These are phyloP conservation scores for Hyalella azteca DNA, from an alignment of 2,888 invertebrate genomes.

Conservation along the genomic window DNA sequence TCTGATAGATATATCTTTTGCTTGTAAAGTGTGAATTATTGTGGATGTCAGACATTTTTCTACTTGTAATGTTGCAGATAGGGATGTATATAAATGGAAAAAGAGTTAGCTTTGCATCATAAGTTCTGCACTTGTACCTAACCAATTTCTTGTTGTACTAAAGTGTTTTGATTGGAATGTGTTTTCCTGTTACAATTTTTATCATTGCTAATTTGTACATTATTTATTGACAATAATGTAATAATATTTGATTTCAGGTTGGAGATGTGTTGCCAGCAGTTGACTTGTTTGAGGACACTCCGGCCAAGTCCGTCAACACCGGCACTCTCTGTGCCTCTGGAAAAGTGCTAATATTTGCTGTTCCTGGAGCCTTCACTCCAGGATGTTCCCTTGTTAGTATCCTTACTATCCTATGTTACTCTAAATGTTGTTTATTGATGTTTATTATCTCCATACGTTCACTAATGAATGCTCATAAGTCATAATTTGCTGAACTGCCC, in stretches of 20 bases:
- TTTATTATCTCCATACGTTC: no score
- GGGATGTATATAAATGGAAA: no score
- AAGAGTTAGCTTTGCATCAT: no score
- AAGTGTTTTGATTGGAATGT: background rate
- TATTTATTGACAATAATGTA: background rate
- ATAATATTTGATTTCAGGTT: slow-evolving; percentile 68
- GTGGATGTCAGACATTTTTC: background rate
- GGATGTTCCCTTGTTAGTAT: slow-evolving; percentile 79
- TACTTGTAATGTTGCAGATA: no score
- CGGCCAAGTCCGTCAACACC: slow-evolving; percentile 84
- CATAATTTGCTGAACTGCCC: no score
- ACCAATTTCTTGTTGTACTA: no score
- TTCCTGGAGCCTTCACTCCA: slow-evolving; percentile 94
- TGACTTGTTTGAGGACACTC: slow-evolving; percentile 83
- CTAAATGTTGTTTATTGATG: no score
- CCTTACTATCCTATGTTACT: no score
- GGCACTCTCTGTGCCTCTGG: slow-evolving; percentile 75
- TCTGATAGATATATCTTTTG: background rate
- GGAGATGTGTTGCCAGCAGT: slow-evolving; percentile 81
- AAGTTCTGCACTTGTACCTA: no score
- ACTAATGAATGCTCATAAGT: no score
- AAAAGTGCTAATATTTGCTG: slow-evolving; percentile 85
- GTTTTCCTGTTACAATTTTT: background rate
- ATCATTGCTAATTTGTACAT: background rate
- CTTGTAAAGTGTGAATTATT: background rate